Base-by-base conservation (phyloP, 2,797 vertebrate genomes). In the Falco naumanni region DNA sequence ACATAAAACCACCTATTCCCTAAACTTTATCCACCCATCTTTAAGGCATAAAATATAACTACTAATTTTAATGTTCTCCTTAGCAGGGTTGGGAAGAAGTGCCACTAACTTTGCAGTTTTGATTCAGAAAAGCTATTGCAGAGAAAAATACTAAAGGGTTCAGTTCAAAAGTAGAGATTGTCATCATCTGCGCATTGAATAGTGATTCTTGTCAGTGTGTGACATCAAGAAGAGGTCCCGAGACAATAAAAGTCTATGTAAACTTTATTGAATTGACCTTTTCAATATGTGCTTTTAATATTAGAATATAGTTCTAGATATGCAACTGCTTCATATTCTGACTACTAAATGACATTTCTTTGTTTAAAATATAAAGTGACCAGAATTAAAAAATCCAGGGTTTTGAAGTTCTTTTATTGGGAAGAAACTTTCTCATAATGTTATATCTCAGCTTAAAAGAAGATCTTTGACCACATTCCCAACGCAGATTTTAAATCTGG, bases 121-220 rank as follows among this genome's bases (percentile, higher is more conserved):
- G 22, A 22, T 31, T 89, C 34, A 69, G 39, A 50, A 68, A 71
- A 79, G 10, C 21, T 90, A 6, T 29, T 57, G 72, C 34, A 34
- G 39, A 61, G 72, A 61, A 16, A 80, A 84, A 54, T 33, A n/a
- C 28, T 43, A 9, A 5, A 43, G 37, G n/a, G 8, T 71, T 80
- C 34, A 10, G 8, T 13, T 43, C 3, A 9, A 9, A 91, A 77
- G 48, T 10, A 48, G 74, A 29, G 66, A 1, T 41, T 18, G 9
- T 48, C 15, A 5, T 64, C 5, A 7, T 75, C 39, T 26, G 9
- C 4, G 1, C 8, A 0, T 41, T 39, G 57, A 39, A 2, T n/a
- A 47, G 26, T 21, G 18, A 16, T 68, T 70, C 24, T 56, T 48
- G 10, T 71, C 0, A 0, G 19, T 21, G 15, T 68, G 45, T 15